These are phyloP conservation scores for Oscheius sp. DNA, from an alignment of 2,888 invertebrate species.

Conservation along the genomic window DNA sequence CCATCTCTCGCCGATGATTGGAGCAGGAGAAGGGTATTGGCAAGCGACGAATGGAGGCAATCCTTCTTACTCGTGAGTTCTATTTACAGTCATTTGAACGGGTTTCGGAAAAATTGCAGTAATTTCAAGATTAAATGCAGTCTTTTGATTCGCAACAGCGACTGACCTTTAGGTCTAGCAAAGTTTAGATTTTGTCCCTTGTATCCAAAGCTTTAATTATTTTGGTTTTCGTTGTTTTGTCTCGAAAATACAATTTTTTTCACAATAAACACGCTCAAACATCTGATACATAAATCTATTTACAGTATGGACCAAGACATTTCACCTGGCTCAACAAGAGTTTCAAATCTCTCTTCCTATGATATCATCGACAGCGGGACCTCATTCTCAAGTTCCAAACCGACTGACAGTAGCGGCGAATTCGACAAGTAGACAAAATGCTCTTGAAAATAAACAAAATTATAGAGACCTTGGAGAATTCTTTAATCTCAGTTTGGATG, in stretches of 20 bases:
- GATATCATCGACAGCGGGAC: background rate
- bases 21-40: slow-evolving; percentile 2
- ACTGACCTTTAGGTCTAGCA: no score
- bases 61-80: no score
- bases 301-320: slow-evolving; percentile 18
- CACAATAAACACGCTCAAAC: background rate
- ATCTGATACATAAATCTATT: background rate
- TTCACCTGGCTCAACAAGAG: slow-evolving; percentile 1
- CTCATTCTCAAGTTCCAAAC: slow-evolving; percentile 24
- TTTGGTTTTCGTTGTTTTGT: background rate
- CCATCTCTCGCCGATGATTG: slow-evolving; percentile 28
- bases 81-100: no score
- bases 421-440: slow-evolving; percentile 47
- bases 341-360: slow-evolving; percentile 5
- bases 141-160: no score
- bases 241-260: background rate
- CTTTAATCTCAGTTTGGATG: slow-evolving; percentile 47
- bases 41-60: background rate
- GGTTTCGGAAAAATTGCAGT: no score
- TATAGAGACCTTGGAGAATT: slow-evolving; percentile 60
- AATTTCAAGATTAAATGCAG: no score
- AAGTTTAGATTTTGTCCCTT: no score
- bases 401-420: slow-evolving; percentile 40
- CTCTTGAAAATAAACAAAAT: background rate
- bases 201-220: background rate